These are phyloP conservation scores for Drosophila auraria DNA, from an alignment of 1,140 invertebrate species.

Conservation along the genomic window DNA sequence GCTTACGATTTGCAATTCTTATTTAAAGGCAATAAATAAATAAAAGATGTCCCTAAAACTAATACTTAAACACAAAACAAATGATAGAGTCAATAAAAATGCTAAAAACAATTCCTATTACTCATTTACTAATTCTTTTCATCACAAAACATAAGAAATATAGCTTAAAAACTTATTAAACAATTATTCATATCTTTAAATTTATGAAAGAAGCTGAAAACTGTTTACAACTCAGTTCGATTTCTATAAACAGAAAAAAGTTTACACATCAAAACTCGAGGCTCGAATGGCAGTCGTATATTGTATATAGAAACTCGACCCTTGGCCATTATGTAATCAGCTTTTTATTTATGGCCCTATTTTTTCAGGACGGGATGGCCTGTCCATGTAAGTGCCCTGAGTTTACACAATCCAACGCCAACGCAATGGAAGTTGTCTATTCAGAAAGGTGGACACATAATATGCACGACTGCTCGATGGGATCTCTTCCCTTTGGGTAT, in stretches of 20 bases:
- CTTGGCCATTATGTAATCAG: conserved; percentile 16
- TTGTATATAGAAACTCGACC: conserved; percentile 13
- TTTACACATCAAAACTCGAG: not conserved
- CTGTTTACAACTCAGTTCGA: not conserved
- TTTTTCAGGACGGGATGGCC: conserved; percentile 5
- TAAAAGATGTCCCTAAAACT: no score
- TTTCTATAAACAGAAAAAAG: not conserved
- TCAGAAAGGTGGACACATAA: conserved; percentile 37
- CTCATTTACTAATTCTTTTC: no score
- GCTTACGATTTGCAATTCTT: no score
- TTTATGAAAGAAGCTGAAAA: not conserved
- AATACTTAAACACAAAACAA: no score
- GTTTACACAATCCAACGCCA: conserved; percentile 28
- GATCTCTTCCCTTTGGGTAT: conserved; percentile 22
- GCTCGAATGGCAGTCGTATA: not conserved
- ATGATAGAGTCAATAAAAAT: no score
- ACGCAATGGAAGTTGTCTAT: conserved; percentile 51
- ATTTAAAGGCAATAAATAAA: no score
- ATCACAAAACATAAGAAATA: no score
- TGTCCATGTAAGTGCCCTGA: not conserved
- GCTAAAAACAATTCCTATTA: no score
- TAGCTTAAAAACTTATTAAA: no score
- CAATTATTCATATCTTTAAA: not conserved
- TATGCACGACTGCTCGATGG: conserved; percentile 12
- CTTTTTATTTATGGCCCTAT: conserved; percentile 41